Base-by-base conservation (phyloP, 2,113 vertebrate genomes). In the Colinus virginianus region DNA sequence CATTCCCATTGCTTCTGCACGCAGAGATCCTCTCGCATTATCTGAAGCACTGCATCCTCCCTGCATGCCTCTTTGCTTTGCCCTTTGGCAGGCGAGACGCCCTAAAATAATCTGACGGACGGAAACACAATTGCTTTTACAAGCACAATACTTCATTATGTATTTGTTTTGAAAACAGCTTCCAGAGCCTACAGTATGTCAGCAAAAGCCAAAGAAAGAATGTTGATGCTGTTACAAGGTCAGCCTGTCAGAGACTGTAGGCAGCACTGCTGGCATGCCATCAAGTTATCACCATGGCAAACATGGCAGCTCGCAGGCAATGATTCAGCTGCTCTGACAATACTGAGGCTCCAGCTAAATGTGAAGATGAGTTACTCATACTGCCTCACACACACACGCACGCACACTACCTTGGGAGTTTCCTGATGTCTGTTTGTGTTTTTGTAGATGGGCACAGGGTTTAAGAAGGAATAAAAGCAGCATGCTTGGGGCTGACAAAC, bases 91-190 rank as follows among this genome's bases (percentile, higher is more conserved):
- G 74, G 87, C 7, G 1, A 88, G 78, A 88, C 62, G 78, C 80
- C 72, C 89, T 94, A 76, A 92, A 96, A 96, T 91, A 96, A 96
- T 95, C 82, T 82, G 92, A 94, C 0, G 38, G 91, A 92, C 22
- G 42, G 78, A 95, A 96, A 96, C 92, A 96, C 87, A 95, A 88
- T 92, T 89, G 96, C 95, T 96, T 97, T 97, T 94, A 97, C 93
- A 96, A 95, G 83, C 88, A 96, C 94, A 97, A 88, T 93, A 85
- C 93, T 96, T 96, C 85, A 93, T 96, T 97, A 95, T 87, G n/a
- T 67, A 95, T 96, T 95, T 97, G 96, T 97, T 97, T 97, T 97
- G 88, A 97, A 97, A 97, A 97, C 90, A 94, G 84, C 63, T 97
- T 97, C 88, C 94, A 96, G 80, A 97, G 94, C 97, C 91, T 81